Evolutionary conservation across 2,113 vertebrate species (phyloP).

Genomic region (Lepus timidus): DNA sequence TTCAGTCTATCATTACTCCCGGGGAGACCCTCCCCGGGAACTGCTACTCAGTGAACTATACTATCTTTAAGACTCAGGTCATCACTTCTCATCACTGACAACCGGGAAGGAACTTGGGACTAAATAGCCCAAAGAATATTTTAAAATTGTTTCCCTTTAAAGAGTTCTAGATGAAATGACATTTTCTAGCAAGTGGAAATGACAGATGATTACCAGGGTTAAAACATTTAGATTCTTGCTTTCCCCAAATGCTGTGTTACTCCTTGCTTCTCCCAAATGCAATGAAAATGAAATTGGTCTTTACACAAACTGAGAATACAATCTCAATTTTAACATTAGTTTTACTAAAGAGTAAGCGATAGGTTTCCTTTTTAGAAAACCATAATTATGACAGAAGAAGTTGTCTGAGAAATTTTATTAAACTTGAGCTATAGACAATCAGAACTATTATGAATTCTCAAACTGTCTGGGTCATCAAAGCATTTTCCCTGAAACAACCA

Average conservation of each 20-base stretch:
- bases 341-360: conserved; percentile 44
- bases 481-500: conserved; percentile 10
- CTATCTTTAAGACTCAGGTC: background rate
- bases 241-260: conserved; percentile 57
- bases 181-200: conserved; percentile 61
- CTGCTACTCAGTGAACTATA: background rate
- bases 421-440: conserved; percentile 54
- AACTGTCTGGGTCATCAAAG: conserved; percentile 14
- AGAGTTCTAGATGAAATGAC: conserved; percentile 46
- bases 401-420: conserved; percentile 47
- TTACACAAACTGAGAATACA: conserved; percentile 58
- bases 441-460: conserved; percentile 50
- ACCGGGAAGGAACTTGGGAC: background rate
- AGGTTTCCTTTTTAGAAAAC: conserved; percentile 56
- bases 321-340: conserved; percentile 63
- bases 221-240: conserved; percentile 58
- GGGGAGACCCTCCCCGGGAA: background rate
- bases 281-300: conserved; percentile 60
- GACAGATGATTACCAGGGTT: conserved; percentile 54
- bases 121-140: conserved; percentile 56
- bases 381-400: conserved; percentile 51
- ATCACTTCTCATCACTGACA: conserved; percentile 50
- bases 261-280: conserved; percentile 47
- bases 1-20: background rate
- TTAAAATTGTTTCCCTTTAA: conserved; percentile 61